Evolutionary conservation across 2,888 invertebrate genomes (phyloP).

Genomic region (Glyphotaelius pellucidus): DNA sequence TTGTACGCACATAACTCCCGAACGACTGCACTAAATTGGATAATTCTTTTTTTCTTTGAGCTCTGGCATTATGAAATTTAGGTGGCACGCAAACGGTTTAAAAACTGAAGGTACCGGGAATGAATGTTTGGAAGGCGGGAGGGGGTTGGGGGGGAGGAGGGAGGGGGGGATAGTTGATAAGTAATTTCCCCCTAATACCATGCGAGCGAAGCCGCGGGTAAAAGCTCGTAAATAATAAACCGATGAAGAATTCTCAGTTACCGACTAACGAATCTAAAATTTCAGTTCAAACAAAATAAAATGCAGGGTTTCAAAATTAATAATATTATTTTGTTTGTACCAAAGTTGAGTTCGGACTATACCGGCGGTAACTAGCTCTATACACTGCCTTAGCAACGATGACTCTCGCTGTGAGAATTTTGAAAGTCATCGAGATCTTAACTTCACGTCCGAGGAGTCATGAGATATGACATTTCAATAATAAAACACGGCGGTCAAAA

Average conservation of each 20-base stretch:
- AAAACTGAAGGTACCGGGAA: too few species aligned
- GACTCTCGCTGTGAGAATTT: slow-evolving; percentile 35
- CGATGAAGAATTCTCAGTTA: not conserved
- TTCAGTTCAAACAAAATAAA: not conserved
- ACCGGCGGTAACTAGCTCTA: slow-evolving; percentile 36
- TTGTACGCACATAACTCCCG: too few species aligned
- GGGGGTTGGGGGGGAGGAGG: too few species aligned
- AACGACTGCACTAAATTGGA: too few species aligned
- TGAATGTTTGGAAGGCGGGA: too few species aligned
- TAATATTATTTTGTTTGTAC: not conserved
- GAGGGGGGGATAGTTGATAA: too few species aligned
- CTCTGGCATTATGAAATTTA: too few species aligned
- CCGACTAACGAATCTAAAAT: not conserved
- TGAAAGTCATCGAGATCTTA: slow-evolving; percentile 53
- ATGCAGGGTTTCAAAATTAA: not conserved
- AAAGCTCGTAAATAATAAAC: too few species aligned
- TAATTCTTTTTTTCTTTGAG: too few species aligned
- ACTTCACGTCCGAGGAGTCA: slow-evolving; percentile 47
- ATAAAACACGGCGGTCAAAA: slow-evolving; percentile 46
- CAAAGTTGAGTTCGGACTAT: not conserved
- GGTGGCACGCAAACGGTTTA: too few species aligned
- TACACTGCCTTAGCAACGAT: slow-evolving; percentile 36
- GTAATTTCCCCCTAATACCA: too few species aligned
- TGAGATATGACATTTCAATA: slow-evolving; percentile 56
- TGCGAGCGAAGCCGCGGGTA: too few species aligned